These are phyloP conservation scores for Drosophila ercepeae DNA, from an alignment of 1,140 invertebrate species.

Conservation along the genomic window DNA sequence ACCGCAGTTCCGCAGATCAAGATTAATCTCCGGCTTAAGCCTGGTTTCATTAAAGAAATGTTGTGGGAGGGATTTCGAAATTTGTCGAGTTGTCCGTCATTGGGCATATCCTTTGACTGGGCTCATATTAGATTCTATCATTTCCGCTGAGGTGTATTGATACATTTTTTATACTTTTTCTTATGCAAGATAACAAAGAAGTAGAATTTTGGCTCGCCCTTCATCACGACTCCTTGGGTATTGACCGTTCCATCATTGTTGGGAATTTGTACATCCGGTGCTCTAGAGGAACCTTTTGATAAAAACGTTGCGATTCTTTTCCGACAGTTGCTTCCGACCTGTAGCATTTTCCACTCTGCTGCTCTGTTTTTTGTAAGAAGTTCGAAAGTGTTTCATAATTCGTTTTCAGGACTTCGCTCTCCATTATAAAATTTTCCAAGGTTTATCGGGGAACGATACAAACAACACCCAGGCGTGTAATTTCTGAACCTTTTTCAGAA, in stretches of 20 bases:
- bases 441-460: slow-evolving; percentile 52
- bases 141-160: neutral
- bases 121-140: neutral
- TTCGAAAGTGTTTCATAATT: slow-evolving; percentile 38
- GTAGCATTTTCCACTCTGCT: neutral
- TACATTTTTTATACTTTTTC: neutral
- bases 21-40: slow-evolving; percentile 62
- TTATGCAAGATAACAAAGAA: neutral
- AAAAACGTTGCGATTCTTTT: slow-evolving; percentile 16
- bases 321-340: slow-evolving; percentile 19
- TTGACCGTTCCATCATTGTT: slow-evolving; percentile 32
- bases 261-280: slow-evolving; percentile 56
- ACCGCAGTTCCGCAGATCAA: slow-evolving; percentile 57
- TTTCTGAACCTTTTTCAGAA: slow-evolving; percentile 27
- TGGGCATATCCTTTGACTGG: too few relatives aligned
- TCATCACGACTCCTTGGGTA: neutral
- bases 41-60: neutral
- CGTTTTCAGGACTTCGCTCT: slow-evolving; percentile 13
- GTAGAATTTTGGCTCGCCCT: neutral
- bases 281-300: slow-evolving; percentile 1
- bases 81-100: too few relatives aligned
- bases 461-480: slow-evolving; percentile 69
- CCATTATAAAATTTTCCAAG: neutral
- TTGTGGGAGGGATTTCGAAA: neutral
- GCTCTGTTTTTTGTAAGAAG: slow-evolving; percentile 27